Base-by-base conservation (phyloP, 2,888 invertebrate species). In the Drepana falcataria region DNA sequence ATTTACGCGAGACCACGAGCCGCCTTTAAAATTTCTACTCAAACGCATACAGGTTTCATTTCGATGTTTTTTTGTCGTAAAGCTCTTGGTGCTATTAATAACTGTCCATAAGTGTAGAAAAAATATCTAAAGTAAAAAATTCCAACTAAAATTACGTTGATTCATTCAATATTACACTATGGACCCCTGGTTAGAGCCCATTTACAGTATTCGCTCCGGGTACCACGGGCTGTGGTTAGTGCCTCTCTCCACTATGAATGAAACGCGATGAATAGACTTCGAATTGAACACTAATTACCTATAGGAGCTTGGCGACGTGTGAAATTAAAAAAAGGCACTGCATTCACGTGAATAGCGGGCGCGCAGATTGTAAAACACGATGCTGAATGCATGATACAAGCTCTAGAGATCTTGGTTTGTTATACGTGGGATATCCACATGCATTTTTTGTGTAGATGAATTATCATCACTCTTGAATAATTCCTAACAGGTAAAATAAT, bases 241-340 rank as follows among this genome's bases (percentile, higher is more conserved):
- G 74, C 73, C 79, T 75, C 76, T 75, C 84, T 81, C 81, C 58
- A 63, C 55, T 49, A 57, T 75, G 77, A 81, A 83, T 81, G 73
- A 78, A 60, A 71, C 55, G 61, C 64, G 61, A 60, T 87, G 87
- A 87, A 88, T 87, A 86, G 84, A 79, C 76, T 74, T 62, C 67
- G 83, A 81, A 88, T 87, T 85, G 87, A 85, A 81, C 85, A 81
- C 87, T 90, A 90, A 90, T 90, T 90, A 88, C 84, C 87, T 86
- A 89, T 85, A 87, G 82, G 74, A 60, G 71, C 61, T 74, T 76
- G 73, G 64, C 83, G 85, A 81, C 72, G 87, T 85, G 88, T 86
- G 81, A 87, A 89, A 88, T 90, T 86, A 87, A 87, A 90, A 87
- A 82, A 85, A 85, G 68, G 73, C 73, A 68, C 63, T 65, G 64